Base-by-base conservation (phyloP, 2,113 vertebrate genomes). In the Gila orcuttii region DNA sequence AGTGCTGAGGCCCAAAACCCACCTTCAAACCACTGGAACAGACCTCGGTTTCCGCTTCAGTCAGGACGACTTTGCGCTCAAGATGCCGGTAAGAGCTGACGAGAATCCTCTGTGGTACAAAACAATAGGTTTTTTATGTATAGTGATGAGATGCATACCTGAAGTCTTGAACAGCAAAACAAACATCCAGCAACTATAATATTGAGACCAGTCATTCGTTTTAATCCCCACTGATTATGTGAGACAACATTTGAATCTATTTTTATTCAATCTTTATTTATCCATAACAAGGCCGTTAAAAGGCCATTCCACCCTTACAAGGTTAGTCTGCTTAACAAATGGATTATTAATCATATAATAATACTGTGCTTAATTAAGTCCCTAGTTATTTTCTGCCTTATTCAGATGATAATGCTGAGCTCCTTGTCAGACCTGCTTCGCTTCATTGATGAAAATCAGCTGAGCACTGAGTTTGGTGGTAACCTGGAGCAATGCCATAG, bases 31-130 rank as follows among this genome's bases (percentile, higher is more conserved):
- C 90, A 97, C 96, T 47, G 96, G 96, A 90, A 96, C 97, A 0
- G 98, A 99, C 93, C 96, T 99, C 71, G 97, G 97, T 33, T 99
- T 99, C 89, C 97, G 98, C 50, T 98, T 98, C 93, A 97, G 95
- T 83, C 98, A 98, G 84, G 96, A 99, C 77, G 97, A 99, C 93
- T 99, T 99, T 86, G 94, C 97, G 64, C 93, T 98, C 60, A 99
- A 99, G 93, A 92, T 99, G 91, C 98, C 98, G 87, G 98, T 99
- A 91, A 80, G 94, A 45, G n/a, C 2, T 86, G 68, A 47, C 12
- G 15, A 50, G 47, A 36, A 31, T 9, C 62, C 42, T 47, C 33
- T 69, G 33, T 59, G 73, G 21, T 50, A n/a, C 45, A 50, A 76
- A 76, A 52, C 74, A 42, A 73, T 73, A 69, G 8, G 0, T 36